phyloP scores from a whole-genome alignment of 23 tunicate species.

The Styela plicata region DNA sequence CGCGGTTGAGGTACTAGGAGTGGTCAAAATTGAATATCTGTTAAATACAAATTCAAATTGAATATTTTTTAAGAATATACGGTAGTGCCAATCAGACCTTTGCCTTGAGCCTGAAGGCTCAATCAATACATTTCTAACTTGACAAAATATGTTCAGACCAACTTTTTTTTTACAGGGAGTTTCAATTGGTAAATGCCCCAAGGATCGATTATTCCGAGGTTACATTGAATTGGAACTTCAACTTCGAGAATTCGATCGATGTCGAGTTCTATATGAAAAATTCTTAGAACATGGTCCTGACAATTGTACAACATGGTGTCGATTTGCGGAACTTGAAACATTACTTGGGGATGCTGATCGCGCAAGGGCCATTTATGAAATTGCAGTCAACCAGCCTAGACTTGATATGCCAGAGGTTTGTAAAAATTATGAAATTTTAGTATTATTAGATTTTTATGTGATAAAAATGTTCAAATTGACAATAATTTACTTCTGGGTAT shows the following conservation, averaged over 20 bases:
- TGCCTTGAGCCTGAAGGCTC: no score
- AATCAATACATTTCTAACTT: no score
- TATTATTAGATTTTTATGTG: no score
- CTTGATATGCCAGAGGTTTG: slow-evolving; percentile 94
- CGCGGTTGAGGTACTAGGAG: no score
- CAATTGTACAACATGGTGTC: slow-evolving; percentile 96
- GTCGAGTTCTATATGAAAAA: slow-evolving; percentile 82
- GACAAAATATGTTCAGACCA: no score
- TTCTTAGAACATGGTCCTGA: slow-evolving; percentile 83
- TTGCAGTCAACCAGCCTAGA: slow-evolving; percentile 78
- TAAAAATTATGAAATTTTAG: no score
- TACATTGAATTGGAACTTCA: slow-evolving; percentile 94
- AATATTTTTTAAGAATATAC: no score
- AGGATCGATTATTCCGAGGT: slow-evolving; percentile 83
- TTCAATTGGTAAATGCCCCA: slow-evolving; percentile 96
- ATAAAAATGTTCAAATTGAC: no score
- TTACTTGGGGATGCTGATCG: slow-evolving; percentile 86
- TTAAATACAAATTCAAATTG: no score
- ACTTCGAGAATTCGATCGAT: slow-evolving; percentile 96
- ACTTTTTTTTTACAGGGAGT: slow-evolving; percentile 58
- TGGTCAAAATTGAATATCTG: no score
- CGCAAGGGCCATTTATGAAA: slow-evolving; percentile 82
- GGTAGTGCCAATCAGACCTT: no score
- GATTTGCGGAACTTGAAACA: slow-evolving; percentile 91
- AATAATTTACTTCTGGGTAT: no score